Evolutionary conservation across 2,888 invertebrate genomes (phyloP), one percentile per base, ranked within the genome.

Genomic region (Lomographa bimaculata): DNA sequence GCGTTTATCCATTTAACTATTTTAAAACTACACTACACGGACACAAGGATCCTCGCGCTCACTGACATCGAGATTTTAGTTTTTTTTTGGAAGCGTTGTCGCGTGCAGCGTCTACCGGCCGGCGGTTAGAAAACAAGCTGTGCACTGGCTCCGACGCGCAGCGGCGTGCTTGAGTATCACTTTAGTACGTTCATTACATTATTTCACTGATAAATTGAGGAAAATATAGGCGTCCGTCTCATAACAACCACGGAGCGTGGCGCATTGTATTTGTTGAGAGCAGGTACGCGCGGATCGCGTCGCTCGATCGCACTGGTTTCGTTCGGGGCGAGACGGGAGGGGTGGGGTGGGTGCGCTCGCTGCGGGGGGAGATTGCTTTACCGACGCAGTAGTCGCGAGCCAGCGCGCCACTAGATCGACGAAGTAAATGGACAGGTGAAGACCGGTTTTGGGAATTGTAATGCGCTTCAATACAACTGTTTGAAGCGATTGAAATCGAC

Each of bases 71-170:
- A 75, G 75, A 73, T 68, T 69, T 69, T 71, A 45, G 51, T 70
- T 71, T 78, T 78, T 82, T 78, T 76, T 75, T 69, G 67, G 71
- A 65, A 74, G 78, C 79, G 78, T 72, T 75, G 79, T 80, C 93
- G 70, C 93, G 93, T 70, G 92, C 91, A 37, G 92, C 92, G 76
- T 79, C 75, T 69, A 76, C 84, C 91, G 81, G 95, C 95, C 66
- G 95, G 94, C 49, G 93, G 94, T 34, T 49, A 33, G n/a, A 42
- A 45, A 46, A 43, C 49, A 42, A 46, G 61, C 61, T 61, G 63
- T 50, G 33, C 57, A 47, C 57, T 47, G 55, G 92, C 92, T 47
- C 91, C 91, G 40, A 38, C 48, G 93, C 92, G 60, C 81, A 65
- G 66, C 71, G 71, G 68, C 91, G 90, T 53, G 91, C 92, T 46